Base-by-base conservation (phyloP, 1,140 invertebrate species). In the Hylaeus volcanicus region DNA sequence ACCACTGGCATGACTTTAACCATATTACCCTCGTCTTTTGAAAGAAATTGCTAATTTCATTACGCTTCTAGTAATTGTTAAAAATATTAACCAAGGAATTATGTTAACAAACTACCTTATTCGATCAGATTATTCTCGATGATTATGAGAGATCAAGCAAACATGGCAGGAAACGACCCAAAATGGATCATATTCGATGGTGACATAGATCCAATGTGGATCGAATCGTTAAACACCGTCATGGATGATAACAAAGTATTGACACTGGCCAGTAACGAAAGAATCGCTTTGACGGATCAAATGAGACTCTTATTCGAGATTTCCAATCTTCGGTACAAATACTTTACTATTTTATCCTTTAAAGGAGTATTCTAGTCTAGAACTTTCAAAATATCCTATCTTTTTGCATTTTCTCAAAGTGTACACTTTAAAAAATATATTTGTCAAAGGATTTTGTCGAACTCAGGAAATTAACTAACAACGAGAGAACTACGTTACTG, bases 151-250 rank as follows among this genome's bases (percentile, higher is more conserved):
- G 98, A 99, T 89, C 97, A 98, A 94, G 97, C 97, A 1, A 98
- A 98, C 91, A 95, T 97, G 95, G 92, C 95, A 0, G 96, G 96
- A 0, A 96, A 97, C 89, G 97, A 97, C 55, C 97, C 98, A 0
- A 98, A 98, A 91, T 99, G 98, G 98, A 98, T 99, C 86, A 96
- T 99, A 3, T 94, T 99, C 26, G 98, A 99, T 91, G 98, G 98
- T 53, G 98, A 99, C 90, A 99, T 99, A 88, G 98, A 99, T 95
- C 98, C 98, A 1, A 98, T 98, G 97, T 99, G 98, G 98, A 99
- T 99, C 88, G 98, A 99, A 93, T 98, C 97, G 2, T 94, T 99
- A 0, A 99, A 99, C 88, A 97, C 96, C 3, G 93, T 97, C 12
- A 97, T 97, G 97, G 97, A 97, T 87, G 97, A 97, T 88, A 97